Evolutionary conservation across 2,797 vertebrate species (phyloP).

Genomic region (Leptodactylus fallax): DNA sequence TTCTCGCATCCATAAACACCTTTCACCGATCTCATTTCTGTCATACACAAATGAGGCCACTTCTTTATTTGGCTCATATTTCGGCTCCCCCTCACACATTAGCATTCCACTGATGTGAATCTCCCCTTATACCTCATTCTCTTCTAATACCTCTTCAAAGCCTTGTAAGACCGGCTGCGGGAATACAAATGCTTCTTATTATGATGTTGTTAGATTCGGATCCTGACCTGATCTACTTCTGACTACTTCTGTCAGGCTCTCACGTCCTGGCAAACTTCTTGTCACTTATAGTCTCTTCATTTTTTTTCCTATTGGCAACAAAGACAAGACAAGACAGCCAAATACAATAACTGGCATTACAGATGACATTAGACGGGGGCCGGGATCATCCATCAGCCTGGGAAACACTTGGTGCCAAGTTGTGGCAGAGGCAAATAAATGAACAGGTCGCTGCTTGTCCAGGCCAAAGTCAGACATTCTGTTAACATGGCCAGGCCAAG

Average conservation of each 20-base stretch:
- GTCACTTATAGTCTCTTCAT: constrained; percentile 5
- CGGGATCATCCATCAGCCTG: background rate
- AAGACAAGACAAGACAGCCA: background rate
- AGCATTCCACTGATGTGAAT: constrained; percentile 39
- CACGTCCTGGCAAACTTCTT: constrained; percentile 1
- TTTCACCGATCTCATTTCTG: constrained; percentile 1
- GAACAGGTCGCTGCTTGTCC: background rate
- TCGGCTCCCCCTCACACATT: constrained; percentile 9
- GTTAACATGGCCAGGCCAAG: background rate
- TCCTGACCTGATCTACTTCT: constrained; percentile 47
- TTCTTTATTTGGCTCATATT: constrained; percentile 40
- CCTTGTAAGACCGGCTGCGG: background rate
- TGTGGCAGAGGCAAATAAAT: background rate
- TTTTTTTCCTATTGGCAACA: constrained; percentile 32
- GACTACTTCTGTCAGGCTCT: background rate
- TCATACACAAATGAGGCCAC: constrained; percentile 19
- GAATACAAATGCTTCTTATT: constrained; percentile 12
- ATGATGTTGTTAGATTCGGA: constrained; percentile 24
- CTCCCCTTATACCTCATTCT: constrained; percentile 9
- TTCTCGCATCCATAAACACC: constrained; percentile 2
- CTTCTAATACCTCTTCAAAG: constrained; percentile 33
- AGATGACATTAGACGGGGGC: background rate
- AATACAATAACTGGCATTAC: constrained; percentile 14
- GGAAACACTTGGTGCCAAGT: background rate
- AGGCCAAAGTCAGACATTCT: background rate